Percentiles rank a stretch among this genome's conserved stretches.
Conservation (phyloP, 2,113 vertebrate genomes). For the Podarcis muralis region DNA sequence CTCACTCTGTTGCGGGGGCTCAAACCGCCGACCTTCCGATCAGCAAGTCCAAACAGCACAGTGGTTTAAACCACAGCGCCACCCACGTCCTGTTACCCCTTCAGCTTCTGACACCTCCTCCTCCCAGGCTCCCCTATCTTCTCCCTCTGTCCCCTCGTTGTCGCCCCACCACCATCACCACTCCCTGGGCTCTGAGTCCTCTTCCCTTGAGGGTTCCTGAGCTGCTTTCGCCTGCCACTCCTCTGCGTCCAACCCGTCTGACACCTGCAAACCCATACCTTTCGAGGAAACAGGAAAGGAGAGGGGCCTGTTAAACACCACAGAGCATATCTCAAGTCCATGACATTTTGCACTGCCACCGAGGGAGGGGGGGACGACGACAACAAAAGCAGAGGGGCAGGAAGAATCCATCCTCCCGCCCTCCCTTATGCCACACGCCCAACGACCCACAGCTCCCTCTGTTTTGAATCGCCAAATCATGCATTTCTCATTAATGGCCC, state of each 20-base stretch:
- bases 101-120: no score
- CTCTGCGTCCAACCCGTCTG: neutral
- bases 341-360: slow-evolving; percentile 30
- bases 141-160: no score
- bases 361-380: neutral
- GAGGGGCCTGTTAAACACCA: neutral
- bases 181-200: no score
- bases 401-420: slow-evolving; percentile 51
- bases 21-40: no score
- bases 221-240: no score
- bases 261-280: slow-evolving; percentile 1
- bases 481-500: slow-evolving; percentile 75
- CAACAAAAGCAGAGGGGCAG: slow-evolving; percentile 31
- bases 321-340: slow-evolving; percentile 7
- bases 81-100: no score
- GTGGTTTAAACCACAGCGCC: no score
- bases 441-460: slow-evolving; percentile 58
- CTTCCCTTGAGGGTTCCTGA: no score
- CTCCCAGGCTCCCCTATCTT: no score
- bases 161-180: no score
- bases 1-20: rapidly evolving
- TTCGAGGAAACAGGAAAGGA: no score
- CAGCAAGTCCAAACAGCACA: no score
- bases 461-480: slow-evolving; percentile 73
- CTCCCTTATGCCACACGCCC: slow-evolving; percentile 53